A percentile compares a stretch with the other conserved stretches of the same genome.
Conservation (phyloP, 2,113 vertebrate genomes). For the Alectura lathami region DNA sequence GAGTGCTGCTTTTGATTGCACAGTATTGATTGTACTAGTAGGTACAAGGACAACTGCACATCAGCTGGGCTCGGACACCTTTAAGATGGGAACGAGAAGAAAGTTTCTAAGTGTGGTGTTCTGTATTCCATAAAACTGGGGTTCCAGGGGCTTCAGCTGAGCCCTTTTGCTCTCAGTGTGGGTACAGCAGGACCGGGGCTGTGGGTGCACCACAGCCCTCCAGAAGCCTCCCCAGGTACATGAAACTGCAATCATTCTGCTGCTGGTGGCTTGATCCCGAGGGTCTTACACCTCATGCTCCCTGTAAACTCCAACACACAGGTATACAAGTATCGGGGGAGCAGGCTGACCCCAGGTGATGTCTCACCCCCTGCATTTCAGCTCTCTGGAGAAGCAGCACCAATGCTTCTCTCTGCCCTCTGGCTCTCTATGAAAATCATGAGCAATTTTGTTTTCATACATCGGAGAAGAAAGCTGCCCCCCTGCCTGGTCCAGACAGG, state of each 20-base stretch:
- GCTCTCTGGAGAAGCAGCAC: background rate
- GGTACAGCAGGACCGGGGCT: background rate
- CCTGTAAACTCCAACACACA: background rate
- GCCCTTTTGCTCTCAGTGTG: background rate
- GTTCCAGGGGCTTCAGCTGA: background rate
- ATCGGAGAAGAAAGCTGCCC: background rate
- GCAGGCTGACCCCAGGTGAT: background rate
- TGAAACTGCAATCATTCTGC: background rate
- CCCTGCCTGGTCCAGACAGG: background rate
- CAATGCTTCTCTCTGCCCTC: background rate
- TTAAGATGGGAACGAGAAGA: background rate
- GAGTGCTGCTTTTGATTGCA: background rate
- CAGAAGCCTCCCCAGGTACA: background rate
- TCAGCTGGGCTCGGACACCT: rapidly evolving
- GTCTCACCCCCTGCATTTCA: rapidly evolving
- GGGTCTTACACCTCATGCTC: background rate
- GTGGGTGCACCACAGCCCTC: background rate
- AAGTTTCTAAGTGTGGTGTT: background rate
- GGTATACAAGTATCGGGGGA: background rate
- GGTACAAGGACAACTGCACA: background rate
- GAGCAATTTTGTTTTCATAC: background rate
- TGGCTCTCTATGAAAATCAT: background rate
- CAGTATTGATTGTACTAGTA: background rate
- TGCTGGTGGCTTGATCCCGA: rapidly evolving
- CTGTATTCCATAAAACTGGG: background rate